Percentiles rank a stretch among this genome's conserved stretches.
phyloP scores from a whole-genome alignment of 2,113 vertebrate genomes.

The Pleuronectes platessa region DNA sequence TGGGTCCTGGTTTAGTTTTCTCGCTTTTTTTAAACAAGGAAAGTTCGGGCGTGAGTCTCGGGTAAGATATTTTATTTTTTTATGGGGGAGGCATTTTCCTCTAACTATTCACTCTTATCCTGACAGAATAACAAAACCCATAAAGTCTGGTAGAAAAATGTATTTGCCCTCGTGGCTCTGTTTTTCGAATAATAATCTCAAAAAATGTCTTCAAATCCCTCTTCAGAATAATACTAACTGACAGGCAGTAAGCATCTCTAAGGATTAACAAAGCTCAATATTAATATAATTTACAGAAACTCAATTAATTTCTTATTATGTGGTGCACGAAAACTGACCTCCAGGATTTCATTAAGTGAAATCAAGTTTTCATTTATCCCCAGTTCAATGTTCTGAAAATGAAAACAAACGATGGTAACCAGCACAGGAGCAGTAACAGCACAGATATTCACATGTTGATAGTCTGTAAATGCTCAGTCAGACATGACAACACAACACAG shows the following conservation, averaged over 20 bases:
- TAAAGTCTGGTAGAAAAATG: no score
- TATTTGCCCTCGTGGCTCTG: no score
- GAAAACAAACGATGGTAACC: constrained; percentile 14
- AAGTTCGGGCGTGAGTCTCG: no score
- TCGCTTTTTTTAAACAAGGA: no score
- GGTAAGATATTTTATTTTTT: no score
- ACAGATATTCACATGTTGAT: background rate
- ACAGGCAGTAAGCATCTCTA: background rate
- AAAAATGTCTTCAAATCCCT: background rate
- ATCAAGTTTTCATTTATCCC: constrained; percentile 60
- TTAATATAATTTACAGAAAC: background rate
- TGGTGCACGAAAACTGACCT: constrained; percentile 68
- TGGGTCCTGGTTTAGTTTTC: no score
- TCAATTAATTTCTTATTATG: background rate
- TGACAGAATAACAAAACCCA: no score
- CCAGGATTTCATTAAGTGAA: constrained; percentile 81
- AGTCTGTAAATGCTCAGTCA: background rate
- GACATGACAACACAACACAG: background rate
- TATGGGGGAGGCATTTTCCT: no score
- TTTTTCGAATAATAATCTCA: no score
- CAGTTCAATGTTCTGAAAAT: constrained; percentile 50
- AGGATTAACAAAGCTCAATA: no score
- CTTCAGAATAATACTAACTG: background rate
- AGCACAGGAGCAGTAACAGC: background rate
- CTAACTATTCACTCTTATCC: no score